phyloP scores from a whole-genome alignment of 2,888 invertebrate genomes.

The Maniola hyperantus region DNA sequence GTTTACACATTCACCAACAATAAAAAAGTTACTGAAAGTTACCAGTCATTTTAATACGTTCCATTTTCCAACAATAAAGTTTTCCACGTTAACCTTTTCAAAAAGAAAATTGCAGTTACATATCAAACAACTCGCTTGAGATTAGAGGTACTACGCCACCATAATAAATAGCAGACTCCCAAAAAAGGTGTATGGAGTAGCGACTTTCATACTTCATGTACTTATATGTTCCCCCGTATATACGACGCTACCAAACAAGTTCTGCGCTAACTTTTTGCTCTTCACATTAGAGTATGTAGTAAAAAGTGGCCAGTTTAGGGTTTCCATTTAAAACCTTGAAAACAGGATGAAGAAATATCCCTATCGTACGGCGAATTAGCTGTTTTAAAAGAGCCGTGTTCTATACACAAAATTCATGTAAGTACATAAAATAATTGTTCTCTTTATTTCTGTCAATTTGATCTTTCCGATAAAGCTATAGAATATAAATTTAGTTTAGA shows the following conservation, averaged over 20 bases:
- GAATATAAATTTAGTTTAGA: background rate
- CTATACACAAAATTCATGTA: background rate
- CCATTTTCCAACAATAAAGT: background rate
- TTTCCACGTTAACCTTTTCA: background rate
- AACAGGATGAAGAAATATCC: background rate
- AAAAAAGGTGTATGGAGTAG: constrained; percentile 34
- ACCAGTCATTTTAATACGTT: background rate
- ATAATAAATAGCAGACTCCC: constrained; percentile 37
- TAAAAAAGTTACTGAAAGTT: too few relatives aligned
- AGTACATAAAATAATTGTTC: background rate
- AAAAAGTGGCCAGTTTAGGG: constrained; percentile 12
- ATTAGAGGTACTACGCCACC: constrained; percentile 9
- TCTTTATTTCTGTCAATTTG: background rate
- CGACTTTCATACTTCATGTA: constrained; percentile 25
- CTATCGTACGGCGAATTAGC: too few relatives aligned
- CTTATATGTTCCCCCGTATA: background rate
- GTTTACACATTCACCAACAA: too few relatives aligned
- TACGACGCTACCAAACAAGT: constrained; percentile 35
- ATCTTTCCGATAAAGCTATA: background rate
- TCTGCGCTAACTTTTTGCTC: constrained; percentile 28
- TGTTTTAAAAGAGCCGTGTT: background rate
- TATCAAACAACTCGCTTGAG: constrained; percentile 13
- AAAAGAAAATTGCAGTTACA: constrained; percentile 1
- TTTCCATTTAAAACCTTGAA: background rate
- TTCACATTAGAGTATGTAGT: constrained; percentile 21